Conservation (phyloP, 2,797 vertebrate species). For the Calcarius lapponicus region DNA sequence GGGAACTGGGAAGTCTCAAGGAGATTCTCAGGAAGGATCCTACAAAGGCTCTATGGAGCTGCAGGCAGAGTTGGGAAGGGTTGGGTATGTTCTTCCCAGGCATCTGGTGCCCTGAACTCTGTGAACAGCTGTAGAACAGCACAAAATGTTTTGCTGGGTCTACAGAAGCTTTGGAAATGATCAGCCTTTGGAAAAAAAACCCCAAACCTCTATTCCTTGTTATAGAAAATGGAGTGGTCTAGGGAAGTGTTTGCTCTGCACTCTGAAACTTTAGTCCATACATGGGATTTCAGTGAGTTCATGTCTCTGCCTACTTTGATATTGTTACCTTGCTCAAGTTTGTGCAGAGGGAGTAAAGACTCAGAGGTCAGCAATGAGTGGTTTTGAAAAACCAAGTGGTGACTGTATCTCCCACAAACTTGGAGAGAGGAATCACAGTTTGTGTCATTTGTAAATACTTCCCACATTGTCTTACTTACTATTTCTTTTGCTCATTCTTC, state of each 20-base stretch:
- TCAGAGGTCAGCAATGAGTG: not conserved
- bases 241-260: not conserved
- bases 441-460: not conserved
- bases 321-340: not conserved
- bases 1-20: not conserved
- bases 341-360: not conserved
- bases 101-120: not conserved
- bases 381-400: not conserved
- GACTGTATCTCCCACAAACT: not conserved
- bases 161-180: not conserved
- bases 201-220: not conserved
- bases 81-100: not conserved
- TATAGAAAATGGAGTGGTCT: not conserved
- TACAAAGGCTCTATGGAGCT: not conserved
- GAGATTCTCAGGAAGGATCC: constrained; percentile 1
- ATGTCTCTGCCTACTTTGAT: not conserved
- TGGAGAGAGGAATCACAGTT: not conserved
- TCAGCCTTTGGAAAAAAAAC: not conserved
- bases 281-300: not conserved
- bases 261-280: not conserved
- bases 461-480: not conserved
- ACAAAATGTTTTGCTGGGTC: not conserved
- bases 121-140: not conserved
- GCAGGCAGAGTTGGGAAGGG: not conserved
- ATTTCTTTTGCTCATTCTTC: not conserved